phyloP scores from a whole-genome alignment of 2,888 invertebrate genomes.

The Halictus ligatus region DNA sequence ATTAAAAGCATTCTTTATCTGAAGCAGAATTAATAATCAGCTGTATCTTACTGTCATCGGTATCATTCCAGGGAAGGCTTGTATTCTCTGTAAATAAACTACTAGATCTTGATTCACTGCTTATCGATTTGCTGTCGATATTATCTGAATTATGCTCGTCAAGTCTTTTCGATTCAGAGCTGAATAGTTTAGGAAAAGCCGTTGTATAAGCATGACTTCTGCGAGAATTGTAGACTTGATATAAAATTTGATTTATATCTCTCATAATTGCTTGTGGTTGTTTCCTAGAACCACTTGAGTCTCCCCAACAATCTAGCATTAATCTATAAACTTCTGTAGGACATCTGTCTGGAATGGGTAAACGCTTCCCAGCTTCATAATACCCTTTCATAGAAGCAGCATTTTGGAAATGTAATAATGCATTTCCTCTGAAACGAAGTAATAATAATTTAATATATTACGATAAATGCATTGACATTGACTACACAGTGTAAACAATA shows the following conservation, averaged over 20 bases:
- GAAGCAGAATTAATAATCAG: background rate
- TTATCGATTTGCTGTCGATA: constrained; percentile 79
- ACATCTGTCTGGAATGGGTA: constrained; percentile 89
- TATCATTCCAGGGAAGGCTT: constrained; percentile 79
- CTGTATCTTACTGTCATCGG: constrained; percentile 72
- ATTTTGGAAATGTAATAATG: constrained; percentile 81
- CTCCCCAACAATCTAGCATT: constrained; percentile 93
- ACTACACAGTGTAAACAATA: background rate
- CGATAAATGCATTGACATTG: background rate
- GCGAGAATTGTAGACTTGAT: constrained; percentile 89
- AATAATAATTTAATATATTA: constrained; percentile 1
- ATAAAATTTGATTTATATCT: constrained; percentile 92
- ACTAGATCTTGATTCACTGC: constrained; percentile 77
- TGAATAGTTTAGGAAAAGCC: constrained; percentile 83
- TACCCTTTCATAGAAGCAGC: constrained; percentile 85
- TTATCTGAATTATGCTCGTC: constrained; percentile 70
- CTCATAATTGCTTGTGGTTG: constrained; percentile 94
- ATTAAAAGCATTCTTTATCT: background rate
- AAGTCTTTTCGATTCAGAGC: constrained; percentile 39
- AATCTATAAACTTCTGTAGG: constrained; percentile 91
- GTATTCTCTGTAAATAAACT: constrained; percentile 79
- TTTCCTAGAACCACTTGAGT: constrained; percentile 89
- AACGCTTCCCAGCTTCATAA: constrained; percentile 89
- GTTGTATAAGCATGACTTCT: constrained; percentile 87
- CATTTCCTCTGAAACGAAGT: constrained; percentile 87